Percentiles rank a stretch among this genome's conserved stretches.
Evolutionary conservation across 1,140 invertebrate species (phyloP).

Genomic region (Ladona fulva): DNA sequence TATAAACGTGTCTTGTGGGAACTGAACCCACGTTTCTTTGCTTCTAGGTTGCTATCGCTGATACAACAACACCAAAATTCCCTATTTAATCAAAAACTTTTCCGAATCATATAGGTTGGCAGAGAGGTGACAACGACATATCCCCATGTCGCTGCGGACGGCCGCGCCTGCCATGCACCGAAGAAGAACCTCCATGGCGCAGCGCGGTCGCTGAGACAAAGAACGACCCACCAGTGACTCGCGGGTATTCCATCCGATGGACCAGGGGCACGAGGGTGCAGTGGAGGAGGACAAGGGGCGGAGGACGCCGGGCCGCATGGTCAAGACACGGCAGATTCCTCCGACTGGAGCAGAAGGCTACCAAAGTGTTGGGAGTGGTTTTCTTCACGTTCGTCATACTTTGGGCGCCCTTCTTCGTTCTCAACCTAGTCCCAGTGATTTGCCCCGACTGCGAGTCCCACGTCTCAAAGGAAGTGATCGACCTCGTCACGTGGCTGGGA

Average conservation of each 20-base stretch:
- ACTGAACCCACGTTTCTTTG: too few species aligned
- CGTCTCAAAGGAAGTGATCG: slow-evolving; percentile 67
- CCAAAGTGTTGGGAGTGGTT: slow-evolving; percentile 86
- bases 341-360: slow-evolving; percentile 81
- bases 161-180: not conserved
- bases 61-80: too few species aligned
- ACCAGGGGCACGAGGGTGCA: too few species aligned
- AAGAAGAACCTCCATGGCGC: too few species aligned
- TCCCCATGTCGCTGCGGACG: not conserved
- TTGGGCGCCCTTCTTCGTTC: slow-evolving; percentile 88
- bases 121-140: too few species aligned
- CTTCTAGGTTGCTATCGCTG: too few species aligned
- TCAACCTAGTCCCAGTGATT: slow-evolving; percentile 71
- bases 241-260: too few species aligned
- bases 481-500: slow-evolving; percentile 82
- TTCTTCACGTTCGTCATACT: slow-evolving; percentile 89
- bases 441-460: slow-evolving; percentile 65
- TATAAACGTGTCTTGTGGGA: too few species aligned
- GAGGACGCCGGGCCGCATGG: slow-evolving; percentile 26
- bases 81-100: too few species aligned
- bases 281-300: not conserved
- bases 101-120: too few species aligned
- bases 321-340: slow-evolving; percentile 72
- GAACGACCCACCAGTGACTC: too few species aligned
- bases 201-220: too few species aligned